Evolutionary conservation across 30 jellyfish, hydroid and myxozoan species (phyloP).

Genomic region (Phacellophora camtschatica): DNA sequence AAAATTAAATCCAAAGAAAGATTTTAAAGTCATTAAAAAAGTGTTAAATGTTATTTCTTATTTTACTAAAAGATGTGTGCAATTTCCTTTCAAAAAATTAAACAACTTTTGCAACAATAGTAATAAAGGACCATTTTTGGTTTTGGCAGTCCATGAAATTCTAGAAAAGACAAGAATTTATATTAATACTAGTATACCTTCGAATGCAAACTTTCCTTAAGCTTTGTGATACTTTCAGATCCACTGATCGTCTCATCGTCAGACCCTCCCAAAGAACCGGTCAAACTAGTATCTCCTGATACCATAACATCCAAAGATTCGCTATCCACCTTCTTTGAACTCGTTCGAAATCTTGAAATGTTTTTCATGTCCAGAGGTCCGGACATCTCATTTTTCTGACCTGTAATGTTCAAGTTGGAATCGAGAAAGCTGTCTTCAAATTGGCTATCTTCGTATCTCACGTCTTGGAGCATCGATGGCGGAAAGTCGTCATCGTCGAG

Average conservation of each 20-base stretch:
- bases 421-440: conserved; percentile 21
- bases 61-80: no score
- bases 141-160: no score
- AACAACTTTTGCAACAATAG: no score
- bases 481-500: conserved; percentile 60
- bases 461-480: conserved; percentile 53
- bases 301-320: conserved; percentile 3
- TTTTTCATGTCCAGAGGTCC: neutral
- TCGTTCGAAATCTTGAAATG: conserved; percentile 33
- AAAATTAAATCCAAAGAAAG: no score
- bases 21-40: no score
- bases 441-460: conserved; percentile 15
- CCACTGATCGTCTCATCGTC: conserved; percentile 57
- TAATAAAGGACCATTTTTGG: no score
- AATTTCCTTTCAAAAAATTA: no score
- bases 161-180: no score
- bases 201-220: conserved; percentile 25
- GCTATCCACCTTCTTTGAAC: conserved; percentile 36
- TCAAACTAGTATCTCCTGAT: conserved; percentile 26
- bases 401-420: neutral
- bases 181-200: no score
- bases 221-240: conserved; percentile 39
- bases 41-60: no score
- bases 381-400: neutral
- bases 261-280: conserved; percentile 48